Conservation (phyloP, 2,888 invertebrate species). For the Anoncus sp. region DNA sequence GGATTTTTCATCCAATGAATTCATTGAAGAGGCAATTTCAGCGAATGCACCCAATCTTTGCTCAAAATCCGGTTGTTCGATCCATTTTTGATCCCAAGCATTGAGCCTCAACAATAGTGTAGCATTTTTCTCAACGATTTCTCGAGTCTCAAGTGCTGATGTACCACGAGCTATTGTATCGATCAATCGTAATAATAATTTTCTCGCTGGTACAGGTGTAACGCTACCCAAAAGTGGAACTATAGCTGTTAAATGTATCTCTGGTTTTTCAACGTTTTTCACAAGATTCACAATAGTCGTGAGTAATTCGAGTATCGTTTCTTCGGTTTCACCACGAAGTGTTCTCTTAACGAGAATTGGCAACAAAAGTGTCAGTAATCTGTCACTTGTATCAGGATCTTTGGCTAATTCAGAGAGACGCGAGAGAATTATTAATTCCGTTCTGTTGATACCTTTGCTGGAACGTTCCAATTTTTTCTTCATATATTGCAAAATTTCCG, state of each 20-base stretch:
- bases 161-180: constrained; percentile 85
- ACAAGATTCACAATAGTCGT: constrained; percentile 91
- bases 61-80: constrained; percentile 98
- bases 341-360: constrained; percentile 89
- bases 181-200: constrained; percentile 87
- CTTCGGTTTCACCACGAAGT: constrained; percentile 86
- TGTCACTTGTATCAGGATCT: constrained; percentile 88
- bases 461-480: constrained; percentile 87
- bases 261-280: constrained; percentile 87
- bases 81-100: constrained; percentile 93
- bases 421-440: constrained; percentile 90
- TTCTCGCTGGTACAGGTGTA: constrained; percentile 87
- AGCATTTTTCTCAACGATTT: constrained; percentile 84
- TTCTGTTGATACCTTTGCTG: constrained; percentile 86
- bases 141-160: constrained; percentile 74
- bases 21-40: constrained; percentile 86
- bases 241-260: constrained; percentile 88
- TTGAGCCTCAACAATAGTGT: constrained; percentile 89
- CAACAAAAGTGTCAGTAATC: constrained; percentile 88
- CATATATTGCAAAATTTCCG: constrained; percentile 88
- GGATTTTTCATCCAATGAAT: constrained; percentile 81
- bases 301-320: constrained; percentile 88
- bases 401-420: constrained; percentile 90
- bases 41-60: constrained; percentile 91
- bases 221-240: constrained; percentile 90